phyloP scores from a whole-genome alignment of 2,888 invertebrate species.

The Protula sp. region DNA sequence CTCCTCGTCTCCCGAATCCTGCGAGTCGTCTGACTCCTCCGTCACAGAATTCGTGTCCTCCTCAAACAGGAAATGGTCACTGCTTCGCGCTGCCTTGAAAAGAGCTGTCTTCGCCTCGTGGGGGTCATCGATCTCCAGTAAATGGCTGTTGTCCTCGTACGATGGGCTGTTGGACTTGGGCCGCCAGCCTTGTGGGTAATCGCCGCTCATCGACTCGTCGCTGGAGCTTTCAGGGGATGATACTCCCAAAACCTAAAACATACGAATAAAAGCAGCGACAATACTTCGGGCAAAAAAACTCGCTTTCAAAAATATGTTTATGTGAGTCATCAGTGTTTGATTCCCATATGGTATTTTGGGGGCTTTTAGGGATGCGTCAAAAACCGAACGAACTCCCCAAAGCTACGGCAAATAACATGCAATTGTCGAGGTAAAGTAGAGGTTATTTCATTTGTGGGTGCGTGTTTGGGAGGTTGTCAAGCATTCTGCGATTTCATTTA shows the following conservation, averaged over 20 bases:
- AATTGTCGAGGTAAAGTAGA: too few relatives aligned
- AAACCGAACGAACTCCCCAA: too few relatives aligned
- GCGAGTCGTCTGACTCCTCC: slow-evolving; percentile 23
- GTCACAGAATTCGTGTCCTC: not conserved
- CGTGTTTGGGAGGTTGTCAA: too few relatives aligned
- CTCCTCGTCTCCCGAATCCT: slow-evolving; percentile 53
- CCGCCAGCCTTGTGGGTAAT: not conserved
- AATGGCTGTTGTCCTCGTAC: not conserved
- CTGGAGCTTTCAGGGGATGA: not conserved
- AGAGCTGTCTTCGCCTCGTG: not conserved
- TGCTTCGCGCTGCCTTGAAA: not conserved
- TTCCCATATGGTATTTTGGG: too few relatives aligned
- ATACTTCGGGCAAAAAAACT: too few relatives aligned
- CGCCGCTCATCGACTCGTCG: not conserved
- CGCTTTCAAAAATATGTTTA: too few relatives aligned
- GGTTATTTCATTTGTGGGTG: too few relatives aligned
- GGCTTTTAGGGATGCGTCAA: too few relatives aligned
- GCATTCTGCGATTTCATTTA: too few relatives aligned
- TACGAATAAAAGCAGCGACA: too few relatives aligned
- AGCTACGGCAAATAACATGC: too few relatives aligned
- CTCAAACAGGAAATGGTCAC: not conserved
- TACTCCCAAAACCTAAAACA: not conserved
- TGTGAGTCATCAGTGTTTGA: too few relatives aligned
- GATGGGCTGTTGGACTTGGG: not conserved
- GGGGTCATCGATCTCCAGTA: not conserved